Evolutionary conservation across 2,888 invertebrate species (phyloP).

Genomic region (Philaethria dido): DNA sequence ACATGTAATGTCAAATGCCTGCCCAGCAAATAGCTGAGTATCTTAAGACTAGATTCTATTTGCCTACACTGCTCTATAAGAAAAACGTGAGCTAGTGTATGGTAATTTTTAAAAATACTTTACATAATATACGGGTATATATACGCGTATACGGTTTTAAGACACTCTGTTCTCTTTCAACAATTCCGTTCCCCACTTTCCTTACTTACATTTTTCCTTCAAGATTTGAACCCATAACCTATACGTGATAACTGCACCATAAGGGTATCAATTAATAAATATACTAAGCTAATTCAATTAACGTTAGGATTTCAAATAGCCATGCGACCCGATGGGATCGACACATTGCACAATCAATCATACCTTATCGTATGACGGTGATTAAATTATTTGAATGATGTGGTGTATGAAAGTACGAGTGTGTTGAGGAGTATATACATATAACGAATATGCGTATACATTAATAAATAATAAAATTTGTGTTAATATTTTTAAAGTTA

Average conservation of each 20-base stretch:
- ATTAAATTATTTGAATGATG: slow-evolving; percentile 78
- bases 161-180: too few species aligned
- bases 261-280: background rate
- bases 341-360: slow-evolving; percentile 74
- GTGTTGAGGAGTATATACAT: slow-evolving; percentile 55
- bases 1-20: too few species aligned
- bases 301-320: slow-evolving; percentile 38
- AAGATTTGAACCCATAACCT: background rate
- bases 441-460: slow-evolving; percentile 5
- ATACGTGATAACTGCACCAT: background rate
- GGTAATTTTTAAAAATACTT: too few species aligned
- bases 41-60: too few species aligned
- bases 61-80: too few species aligned
- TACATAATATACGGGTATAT: too few species aligned
- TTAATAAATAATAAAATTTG: too few species aligned
- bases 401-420: slow-evolving; percentile 74
- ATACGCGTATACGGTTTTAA: too few species aligned
- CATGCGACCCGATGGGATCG: slow-evolving; percentile 49
- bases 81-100: too few species aligned
- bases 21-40: too few species aligned
- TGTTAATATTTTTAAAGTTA: too few species aligned
- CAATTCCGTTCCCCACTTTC: too few species aligned
- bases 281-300: background rate
- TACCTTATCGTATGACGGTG: slow-evolving; percentile 75
- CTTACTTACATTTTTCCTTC: background rate